Base-by-base conservation (phyloP, 2,113 vertebrate species). In the Danio rerio region DNA sequence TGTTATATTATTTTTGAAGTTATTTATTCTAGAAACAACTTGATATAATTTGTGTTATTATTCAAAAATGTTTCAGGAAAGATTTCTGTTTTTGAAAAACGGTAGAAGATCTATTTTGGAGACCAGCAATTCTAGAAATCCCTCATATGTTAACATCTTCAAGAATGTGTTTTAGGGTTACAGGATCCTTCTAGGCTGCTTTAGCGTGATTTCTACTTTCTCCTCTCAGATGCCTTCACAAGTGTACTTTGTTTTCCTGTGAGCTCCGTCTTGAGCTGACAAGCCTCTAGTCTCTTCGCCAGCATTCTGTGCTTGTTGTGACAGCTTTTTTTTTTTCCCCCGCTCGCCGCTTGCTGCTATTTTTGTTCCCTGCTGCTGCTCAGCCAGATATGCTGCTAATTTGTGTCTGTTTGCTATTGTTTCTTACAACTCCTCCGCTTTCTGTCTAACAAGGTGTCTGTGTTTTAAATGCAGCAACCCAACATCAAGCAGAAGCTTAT, bases 401-500 rank as follows among this genome's bases (percentile, higher is more conserved):
- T 77, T 71, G 52, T 53, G 62, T 80, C 74, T 66, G 50, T 82
- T 81, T 69, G 45, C 72, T 78, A 42, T 76, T 63, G 68, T 73
- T 53, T 61, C 50, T 84, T 80, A 31, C 59, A 18, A 56, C 74
- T 72, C 53, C 50, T 12, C n/a, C 20, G 47, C 56, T 53, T 72
- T 81, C 72, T 81, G 21, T 82, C 62, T 87, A 55, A 77, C 9
- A 31, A 61, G 49, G 52, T 70, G 15, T 15, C 31, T 80, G 47
- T 82, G 45, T 82, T 77, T 86, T 81, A 15, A 72, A 42, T 82
- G 42, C 91, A 95, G 94, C 95, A 95, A 90, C 94, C 94, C 49
- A 95, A 95, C 87, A 95, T 95, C 89, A 95, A 95, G 76, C 94
- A 95, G 91, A 95, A 95, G 88, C 94, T 95, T 78, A 93, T 95